phyloP scores from a whole-genome alignment of 2,797 vertebrate species.

The Eleutherodactylus coqui region DNA sequence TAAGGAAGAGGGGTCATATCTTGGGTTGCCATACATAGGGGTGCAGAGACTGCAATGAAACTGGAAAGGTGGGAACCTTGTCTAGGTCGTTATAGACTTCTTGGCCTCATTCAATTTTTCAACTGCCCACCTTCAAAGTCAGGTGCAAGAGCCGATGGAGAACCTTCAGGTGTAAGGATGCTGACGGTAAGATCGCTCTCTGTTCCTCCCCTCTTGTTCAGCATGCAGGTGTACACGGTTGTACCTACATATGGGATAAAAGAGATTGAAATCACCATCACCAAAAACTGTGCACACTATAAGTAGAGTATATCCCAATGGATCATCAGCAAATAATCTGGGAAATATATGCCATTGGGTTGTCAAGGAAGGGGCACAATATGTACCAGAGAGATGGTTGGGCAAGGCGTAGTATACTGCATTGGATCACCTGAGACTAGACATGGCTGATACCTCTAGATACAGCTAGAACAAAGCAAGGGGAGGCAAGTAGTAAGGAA shows the following conservation, averaged over 20 bases:
- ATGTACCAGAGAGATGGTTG: not conserved
- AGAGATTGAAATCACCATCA: not conserved
- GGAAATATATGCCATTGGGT: not conserved
- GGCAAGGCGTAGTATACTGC: not conserved
- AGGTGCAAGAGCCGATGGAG: constrained; percentile 78
- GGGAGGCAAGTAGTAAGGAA: not conserved
- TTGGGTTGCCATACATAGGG: not conserved
- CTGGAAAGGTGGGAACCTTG: not conserved
- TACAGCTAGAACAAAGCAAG: not conserved
- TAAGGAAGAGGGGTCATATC: not conserved
- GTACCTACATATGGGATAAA: constrained; percentile 75
- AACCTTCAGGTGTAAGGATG: constrained; percentile 76
- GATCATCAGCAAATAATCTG: not conserved
- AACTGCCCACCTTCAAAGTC: constrained; percentile 78
- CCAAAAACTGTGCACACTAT: not conserved
- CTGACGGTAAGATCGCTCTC: constrained; percentile 96
- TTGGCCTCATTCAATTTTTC: not conserved
- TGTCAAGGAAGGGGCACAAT: not conserved
- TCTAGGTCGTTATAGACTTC: too few species aligned
- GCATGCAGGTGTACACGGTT: constrained; percentile 95
- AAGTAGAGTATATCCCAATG: not conserved
- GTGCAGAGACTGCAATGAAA: not conserved
- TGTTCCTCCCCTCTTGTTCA: constrained; percentile 85
- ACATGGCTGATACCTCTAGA: not conserved
- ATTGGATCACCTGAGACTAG: not conserved